Percentiles rank a stretch among this genome's conserved stretches.
These are phyloP conservation scores for Hesperophylax magnus DNA, from an alignment of 1,140 invertebrate species.

Conservation along the genomic window DNA sequence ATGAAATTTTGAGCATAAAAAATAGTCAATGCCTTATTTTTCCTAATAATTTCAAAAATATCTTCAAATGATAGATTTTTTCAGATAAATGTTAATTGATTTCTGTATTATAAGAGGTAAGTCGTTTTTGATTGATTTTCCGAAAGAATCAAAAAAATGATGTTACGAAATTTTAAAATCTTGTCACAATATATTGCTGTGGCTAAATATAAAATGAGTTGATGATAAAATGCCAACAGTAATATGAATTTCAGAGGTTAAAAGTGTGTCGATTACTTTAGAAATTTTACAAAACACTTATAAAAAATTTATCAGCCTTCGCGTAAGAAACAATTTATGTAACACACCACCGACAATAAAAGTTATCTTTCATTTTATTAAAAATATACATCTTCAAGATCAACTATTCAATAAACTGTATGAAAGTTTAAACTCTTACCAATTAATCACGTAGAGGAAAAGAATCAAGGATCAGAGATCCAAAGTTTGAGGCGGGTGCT, in stretches of 20 bases:
- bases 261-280: background rate
- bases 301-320: constrained; percentile 34
- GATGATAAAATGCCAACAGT: background rate
- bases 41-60: too few relatives aligned
- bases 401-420: constrained; percentile 18
- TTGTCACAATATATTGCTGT: background rate
- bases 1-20: too few relatives aligned
- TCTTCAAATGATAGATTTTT: too few relatives aligned
- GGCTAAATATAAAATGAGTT: background rate
- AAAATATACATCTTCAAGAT: constrained; percentile 31
- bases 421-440: constrained; percentile 18
- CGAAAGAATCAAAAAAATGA: too few relatives aligned
- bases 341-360: constrained; percentile 15
- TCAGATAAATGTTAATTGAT: too few relatives aligned
- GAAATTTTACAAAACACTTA: constrained; percentile 30
- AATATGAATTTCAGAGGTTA: background rate
- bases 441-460: constrained; percentile 19
- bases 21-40: too few relatives aligned
- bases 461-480: constrained; percentile 50
- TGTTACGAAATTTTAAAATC: background rate
- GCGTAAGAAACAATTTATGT: constrained; percentile 22
- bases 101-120: too few relatives aligned
- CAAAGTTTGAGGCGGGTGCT: constrained; percentile 45
- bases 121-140: too few relatives aligned
- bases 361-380: constrained; percentile 14